Base-by-base conservation (phyloP, 2,888 invertebrate species). In the Parascotia fuliginaria region DNA sequence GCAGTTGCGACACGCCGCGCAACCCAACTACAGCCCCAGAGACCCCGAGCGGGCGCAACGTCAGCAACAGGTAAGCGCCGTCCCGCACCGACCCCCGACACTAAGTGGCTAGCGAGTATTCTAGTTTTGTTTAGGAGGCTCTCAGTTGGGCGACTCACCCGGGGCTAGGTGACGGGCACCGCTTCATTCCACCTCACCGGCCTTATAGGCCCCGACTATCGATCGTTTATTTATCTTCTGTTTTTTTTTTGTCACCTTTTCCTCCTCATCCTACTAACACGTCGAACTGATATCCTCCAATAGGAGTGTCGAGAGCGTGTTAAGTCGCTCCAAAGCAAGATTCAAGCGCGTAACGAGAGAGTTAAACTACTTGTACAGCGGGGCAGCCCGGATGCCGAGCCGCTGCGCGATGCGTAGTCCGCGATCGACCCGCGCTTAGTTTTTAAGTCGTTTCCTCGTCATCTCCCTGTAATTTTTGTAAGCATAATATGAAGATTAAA, bases 241-340 rank as follows among this genome's bases (percentile, higher is more conserved):
- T 85, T 81, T 83, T 85, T 87, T n/a, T 88, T 89, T 77, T 89
- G 83, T 89, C 86, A 79, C 82, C 81, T 79, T 78, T n/a, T 80
- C 75, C 83, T 65, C 69, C 81, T 75, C 77, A 75, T 76, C 79
- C 73, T 77, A 87, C 89, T 87, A 89, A 89, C 87, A 74, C 73
- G 71, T 78, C 76, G 70, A 58, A 75, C 67, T 79, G 85, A 85
- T 92, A 90, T 93, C 93, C 86, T 85, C 85, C 83, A 81, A 70
- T 92, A 97, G 97, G 95, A 95, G 87, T 96, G 94, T 93, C 96
- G 96, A 86, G 97, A 97, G 92, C 95, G 94, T 91, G 95, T 97
- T 78, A 96, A 96, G 87, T 94, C 95, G 85, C 94, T 98, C 82
- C 97, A 97, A 90, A 96, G 95, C 92, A 97, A 97, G 94, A 96